phyloP scores from a whole-genome alignment of 1,140 invertebrate species.

The Drosophila truncata region DNA sequence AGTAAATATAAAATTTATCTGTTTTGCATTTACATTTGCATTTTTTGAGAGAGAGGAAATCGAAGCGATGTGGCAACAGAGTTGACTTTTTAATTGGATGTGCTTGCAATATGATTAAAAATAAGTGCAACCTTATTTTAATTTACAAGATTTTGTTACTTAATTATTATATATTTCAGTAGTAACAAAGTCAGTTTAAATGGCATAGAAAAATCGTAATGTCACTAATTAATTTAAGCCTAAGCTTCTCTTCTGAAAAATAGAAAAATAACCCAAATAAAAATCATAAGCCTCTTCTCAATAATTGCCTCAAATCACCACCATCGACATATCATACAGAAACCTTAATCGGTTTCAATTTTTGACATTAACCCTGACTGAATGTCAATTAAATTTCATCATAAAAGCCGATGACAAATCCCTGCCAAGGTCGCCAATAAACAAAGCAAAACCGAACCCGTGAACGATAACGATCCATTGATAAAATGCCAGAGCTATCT shows the following conservation, averaged over 20 bases:
- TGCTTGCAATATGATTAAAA: background rate
- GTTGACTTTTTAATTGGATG: constrained; percentile 10
- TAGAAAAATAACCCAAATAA: constrained; percentile 7
- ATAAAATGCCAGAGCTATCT: constrained; percentile 74
- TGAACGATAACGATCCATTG: constrained; percentile 54
- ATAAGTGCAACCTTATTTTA: background rate
- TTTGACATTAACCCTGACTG: constrained; percentile 49
- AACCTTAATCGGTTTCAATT: constrained; percentile 18
- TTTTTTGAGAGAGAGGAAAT: background rate
- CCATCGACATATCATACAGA: constrained; percentile 3
- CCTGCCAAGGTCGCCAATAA: constrained; percentile 40
- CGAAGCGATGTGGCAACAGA: background rate
- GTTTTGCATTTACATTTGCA: constrained; percentile 46
- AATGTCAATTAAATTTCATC: constrained; percentile 47
- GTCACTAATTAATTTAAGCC: background rate
- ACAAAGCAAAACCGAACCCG: constrained; percentile 16
- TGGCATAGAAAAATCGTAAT: background rate
- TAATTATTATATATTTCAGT: background rate
- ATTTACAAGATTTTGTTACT: background rate
- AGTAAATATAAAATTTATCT: constrained; percentile 48
- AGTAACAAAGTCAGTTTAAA: background rate
- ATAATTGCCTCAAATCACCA: constrained; percentile 3
- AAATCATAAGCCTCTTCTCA: background rate
- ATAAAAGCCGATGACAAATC: constrained; percentile 44
- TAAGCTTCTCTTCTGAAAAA: constrained; percentile 12